phyloP scores from a whole-genome alignment of 2,888 invertebrate species.

The Bugula neritina region DNA sequence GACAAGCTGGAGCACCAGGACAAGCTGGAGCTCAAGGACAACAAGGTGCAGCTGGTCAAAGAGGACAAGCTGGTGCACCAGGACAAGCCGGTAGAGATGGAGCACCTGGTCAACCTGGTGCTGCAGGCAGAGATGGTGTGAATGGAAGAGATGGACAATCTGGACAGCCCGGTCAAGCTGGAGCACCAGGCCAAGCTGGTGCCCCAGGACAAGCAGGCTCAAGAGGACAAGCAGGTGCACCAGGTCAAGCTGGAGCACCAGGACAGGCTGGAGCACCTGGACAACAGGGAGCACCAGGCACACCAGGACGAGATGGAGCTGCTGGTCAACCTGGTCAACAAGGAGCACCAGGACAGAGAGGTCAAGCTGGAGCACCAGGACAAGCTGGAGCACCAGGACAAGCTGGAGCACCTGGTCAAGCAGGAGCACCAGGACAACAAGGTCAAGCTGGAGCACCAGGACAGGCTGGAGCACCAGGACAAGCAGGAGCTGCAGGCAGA shows the following conservation, averaged over 20 bases:
- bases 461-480: constrained; percentile 17
- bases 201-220: neutral
- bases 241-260: neutral
- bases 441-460: constrained; percentile 3
- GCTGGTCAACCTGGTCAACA: constrained; percentile 11
- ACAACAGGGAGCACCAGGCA: neutral
- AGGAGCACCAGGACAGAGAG: neutral
- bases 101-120: neutral
- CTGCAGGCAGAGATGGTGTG: neutral
- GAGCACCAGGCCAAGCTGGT: neutral
- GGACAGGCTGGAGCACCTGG: neutral
- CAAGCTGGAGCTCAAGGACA: neutral
- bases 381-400: neutral
- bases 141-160: neutral
- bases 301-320: constrained; percentile 6
- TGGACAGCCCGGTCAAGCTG: neutral
- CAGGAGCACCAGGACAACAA: neutral
- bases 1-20: neutral
- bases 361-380: neutral
- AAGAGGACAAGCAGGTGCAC: neutral
- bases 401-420: neutral
- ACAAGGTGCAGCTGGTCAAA: constrained; percentile 9
- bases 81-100: neutral
- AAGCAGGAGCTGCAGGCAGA: neutral
- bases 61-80: neutral